A percentile compares a stretch with the other conserved stretches of the same genome.
phyloP scores from a whole-genome alignment of 2,113 vertebrate species.

The Mormoops blainvillei region DNA sequence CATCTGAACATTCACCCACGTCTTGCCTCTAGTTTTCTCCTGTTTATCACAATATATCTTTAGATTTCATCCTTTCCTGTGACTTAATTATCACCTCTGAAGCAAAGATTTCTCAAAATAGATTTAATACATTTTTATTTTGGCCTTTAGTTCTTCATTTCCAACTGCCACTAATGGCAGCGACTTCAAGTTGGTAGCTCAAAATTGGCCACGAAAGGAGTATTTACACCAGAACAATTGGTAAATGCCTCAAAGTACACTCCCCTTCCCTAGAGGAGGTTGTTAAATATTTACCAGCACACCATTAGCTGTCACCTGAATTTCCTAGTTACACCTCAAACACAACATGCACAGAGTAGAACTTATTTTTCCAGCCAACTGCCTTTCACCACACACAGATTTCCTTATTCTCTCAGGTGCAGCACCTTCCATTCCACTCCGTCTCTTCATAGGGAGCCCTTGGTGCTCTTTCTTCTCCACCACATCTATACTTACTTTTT shows the following conservation, averaged over 20 bases:
- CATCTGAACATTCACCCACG: not conserved
- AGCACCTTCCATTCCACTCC: not conserved
- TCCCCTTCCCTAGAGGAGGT: not conserved
- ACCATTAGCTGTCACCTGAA: not conserved
- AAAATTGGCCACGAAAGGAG: not conserved
- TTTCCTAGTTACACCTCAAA: not conserved
- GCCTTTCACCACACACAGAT: not conserved
- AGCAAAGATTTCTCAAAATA: not conserved
- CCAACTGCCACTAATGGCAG: not conserved
- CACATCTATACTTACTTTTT: not conserved
- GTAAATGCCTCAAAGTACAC: not conserved
- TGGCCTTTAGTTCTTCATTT: not conserved
- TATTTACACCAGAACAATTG: not conserved
- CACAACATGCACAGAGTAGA: not conserved
- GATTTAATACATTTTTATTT: not conserved
- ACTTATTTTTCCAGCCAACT: not conserved
- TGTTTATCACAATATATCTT: not conserved
- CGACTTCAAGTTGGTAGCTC: not conserved
- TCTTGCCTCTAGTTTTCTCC: not conserved
- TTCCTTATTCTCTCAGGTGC: not conserved
- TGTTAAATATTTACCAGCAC: not conserved
- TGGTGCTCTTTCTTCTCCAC: not conserved
- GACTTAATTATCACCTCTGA: not conserved
- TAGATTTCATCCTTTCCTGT: not conserved
- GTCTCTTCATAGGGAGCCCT: not conserved